Percentiles rank a stretch among this genome's conserved stretches.
Evolutionary conservation across 2,888 invertebrate genomes (phyloP).

Genomic region (Mactromeris polynyma): DNA sequence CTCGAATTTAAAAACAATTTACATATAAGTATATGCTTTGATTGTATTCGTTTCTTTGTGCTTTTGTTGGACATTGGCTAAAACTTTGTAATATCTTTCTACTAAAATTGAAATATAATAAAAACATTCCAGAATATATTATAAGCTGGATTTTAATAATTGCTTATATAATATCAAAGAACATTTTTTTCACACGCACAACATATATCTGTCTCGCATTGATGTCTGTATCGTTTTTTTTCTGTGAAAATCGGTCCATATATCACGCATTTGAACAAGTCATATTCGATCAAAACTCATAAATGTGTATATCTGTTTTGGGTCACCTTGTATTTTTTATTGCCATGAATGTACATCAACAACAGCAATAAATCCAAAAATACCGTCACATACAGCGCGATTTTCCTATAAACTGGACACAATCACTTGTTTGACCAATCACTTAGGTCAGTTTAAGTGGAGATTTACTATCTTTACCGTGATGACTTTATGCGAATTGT

Average conservation of each 20-base stretch:
- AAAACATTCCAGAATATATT: too few species aligned
- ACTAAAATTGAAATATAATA: too few species aligned
- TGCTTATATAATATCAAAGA: too few species aligned
- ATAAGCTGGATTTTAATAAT: too few species aligned
- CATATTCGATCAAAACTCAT: neutral
- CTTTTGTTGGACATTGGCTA: too few species aligned
- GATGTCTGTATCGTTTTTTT: too few species aligned
- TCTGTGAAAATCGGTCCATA: neutral
- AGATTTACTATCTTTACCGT: constrained; percentile 49
- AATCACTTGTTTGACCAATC: constrained; percentile 68
- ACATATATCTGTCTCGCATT: too few species aligned
- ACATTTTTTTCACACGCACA: too few species aligned
- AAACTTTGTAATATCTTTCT: too few species aligned
- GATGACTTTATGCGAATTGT: constrained; percentile 63
- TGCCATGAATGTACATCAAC: constrained; percentile 8
- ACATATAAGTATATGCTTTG: too few species aligned
- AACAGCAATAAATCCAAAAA: constrained; percentile 25
- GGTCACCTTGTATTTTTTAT: constrained; percentile 45
- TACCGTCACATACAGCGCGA: constrained; percentile 28
- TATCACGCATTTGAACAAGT: neutral
- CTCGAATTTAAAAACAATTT: too few species aligned
- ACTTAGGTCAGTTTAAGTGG: constrained; percentile 54
- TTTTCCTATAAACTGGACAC: constrained; percentile 61
- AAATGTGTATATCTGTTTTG: neutral
- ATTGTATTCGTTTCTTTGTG: too few species aligned